Evolutionary conservation across 2,888 invertebrate genomes (phyloP), one percentile per base, ranked within the genome.

Genomic region (Hirudinaria manillensis): DNA sequence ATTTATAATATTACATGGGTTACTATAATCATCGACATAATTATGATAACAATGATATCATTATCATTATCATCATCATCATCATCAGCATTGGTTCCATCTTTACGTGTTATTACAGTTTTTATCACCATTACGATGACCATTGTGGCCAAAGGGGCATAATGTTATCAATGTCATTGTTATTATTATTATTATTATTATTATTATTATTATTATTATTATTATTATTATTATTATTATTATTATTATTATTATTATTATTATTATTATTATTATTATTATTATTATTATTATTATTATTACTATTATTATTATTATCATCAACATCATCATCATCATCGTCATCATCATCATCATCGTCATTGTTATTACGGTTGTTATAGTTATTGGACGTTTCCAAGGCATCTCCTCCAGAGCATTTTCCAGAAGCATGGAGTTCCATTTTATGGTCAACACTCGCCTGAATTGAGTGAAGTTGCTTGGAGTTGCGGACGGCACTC

Each of bases 181-280:
- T 56, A 56, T 56, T 56, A 56, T 56, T 56, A 56, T 56, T 56
- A 56, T 56, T 56, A 56, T 56, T 56, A 56, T 56, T 56, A 56
- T 56, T 56, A 56, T 56, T 56, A 56, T 56, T 56, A 56, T 56
- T 56, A 56, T 56, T 56, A 56, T 56, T 56, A 56, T 56, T 56
- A 56, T 56, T 56, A 67, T 67, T 34, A 67, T 67, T 34, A 67
- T 67, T 34, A 67, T 67, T 67, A 34, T 67, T 34, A 67, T 34
- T 34, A 34, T 67, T 67, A 67, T 67, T 34, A 67, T 67, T 34
- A 67, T 67, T 67, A 67, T 67, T 34, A 34, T 67, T 34, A 34
- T 67, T 34, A 67, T 67, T 34, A 34, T 68, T 13, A 68, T 68
- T 36, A 68, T 68, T 36, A 10, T 68, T 36, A 68, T 68, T 13